A percentile compares a stretch with the other conserved stretches of the same genome.
These are phyloP conservation scores for Drosophila prolongata DNA, from an alignment of 2,888 invertebrate genomes.

Conservation along the genomic window DNA sequence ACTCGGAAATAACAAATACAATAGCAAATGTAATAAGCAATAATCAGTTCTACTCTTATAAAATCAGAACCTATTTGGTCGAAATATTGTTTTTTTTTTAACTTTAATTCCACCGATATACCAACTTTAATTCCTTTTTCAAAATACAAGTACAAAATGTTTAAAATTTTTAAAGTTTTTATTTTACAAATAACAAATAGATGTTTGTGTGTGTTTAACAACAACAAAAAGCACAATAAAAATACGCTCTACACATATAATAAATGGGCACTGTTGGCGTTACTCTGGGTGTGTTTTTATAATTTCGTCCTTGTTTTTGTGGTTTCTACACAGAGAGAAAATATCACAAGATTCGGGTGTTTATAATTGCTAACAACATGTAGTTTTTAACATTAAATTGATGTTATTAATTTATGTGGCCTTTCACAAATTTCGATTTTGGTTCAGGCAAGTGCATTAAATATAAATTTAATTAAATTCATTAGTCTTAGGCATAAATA, in stretches of 20 bases:
- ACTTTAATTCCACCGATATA: too few species aligned
- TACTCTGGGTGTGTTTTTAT: conserved; percentile 26
- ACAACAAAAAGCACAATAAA: conserved; percentile 34
- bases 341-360: not conserved
- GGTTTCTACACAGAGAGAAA: conserved; percentile 1
- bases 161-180: not conserved
- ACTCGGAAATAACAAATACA: too few species aligned
- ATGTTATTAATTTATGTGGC: not conserved
- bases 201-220: conserved; percentile 16
- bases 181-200: conserved; percentile 28
- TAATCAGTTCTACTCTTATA: too few species aligned
- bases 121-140: not conserved
- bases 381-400: not conserved
- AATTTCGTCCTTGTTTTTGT: not conserved
- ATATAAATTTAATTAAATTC: not conserved
- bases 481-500: conserved; percentile 5
- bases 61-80: too few species aligned
- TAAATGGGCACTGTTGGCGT: conserved; percentile 71
- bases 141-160: not conserved
- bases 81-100: too few species aligned
- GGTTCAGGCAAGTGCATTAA: too few species aligned
- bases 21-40: too few species aligned
- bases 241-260: conserved; percentile 52
- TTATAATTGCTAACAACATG: not conserved
- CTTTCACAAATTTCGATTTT: not conserved